These are phyloP conservation scores for Clamator glandarius DNA, from an alignment of 2,797 vertebrate species.

Conservation along the genomic window DNA sequence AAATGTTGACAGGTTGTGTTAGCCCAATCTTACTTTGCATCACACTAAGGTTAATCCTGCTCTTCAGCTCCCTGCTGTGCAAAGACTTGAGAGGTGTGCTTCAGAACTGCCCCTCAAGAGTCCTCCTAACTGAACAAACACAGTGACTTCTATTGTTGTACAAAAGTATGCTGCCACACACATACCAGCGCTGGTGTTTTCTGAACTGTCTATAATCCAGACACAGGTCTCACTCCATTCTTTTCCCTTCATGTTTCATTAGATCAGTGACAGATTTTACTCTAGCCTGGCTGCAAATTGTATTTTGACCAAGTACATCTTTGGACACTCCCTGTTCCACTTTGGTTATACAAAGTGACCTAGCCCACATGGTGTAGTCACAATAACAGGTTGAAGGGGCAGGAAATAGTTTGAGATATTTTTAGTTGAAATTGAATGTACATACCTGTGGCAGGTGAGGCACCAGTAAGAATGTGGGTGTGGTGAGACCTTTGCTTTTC, in stretches of 20 bases:
- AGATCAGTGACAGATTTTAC: background rate
- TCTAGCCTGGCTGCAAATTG: background rate
- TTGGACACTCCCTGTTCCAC: constrained; percentile 33
- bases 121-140: constrained; percentile 16
- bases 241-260: background rate
- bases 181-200: background rate
- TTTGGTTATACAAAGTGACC: constrained; percentile 4
- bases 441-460: constrained; percentile 78
- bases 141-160: background rate
- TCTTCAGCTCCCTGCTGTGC: background rate
- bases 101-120: constrained; percentile 4
- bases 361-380: background rate
- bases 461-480: constrained; percentile 71
- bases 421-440: constrained; percentile 63
- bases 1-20: background rate
- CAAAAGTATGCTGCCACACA: background rate
- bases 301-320: background rate
- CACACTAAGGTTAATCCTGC: background rate
- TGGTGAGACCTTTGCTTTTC: constrained; percentile 61
- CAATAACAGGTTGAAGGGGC: background rate
- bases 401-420: constrained; percentile 47
- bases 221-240: constrained; percentile 28
- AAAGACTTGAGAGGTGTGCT: background rate
- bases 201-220: background rate
- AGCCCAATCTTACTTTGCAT: background rate